Conservation (phyloP, 2,888 invertebrate species). For the Trichogramma dendrolimi region DNA sequence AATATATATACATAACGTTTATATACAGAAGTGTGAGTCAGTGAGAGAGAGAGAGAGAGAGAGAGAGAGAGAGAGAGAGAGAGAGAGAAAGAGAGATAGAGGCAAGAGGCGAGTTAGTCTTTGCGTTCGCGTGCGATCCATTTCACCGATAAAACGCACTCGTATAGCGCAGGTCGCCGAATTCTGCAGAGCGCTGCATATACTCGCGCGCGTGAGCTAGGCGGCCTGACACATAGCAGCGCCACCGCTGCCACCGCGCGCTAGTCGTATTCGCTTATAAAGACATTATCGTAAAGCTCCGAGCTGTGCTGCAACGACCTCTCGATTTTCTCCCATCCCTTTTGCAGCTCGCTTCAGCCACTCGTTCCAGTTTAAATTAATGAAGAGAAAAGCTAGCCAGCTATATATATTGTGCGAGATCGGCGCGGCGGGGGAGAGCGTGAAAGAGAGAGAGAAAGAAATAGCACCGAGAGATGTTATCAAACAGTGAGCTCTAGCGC, state of each 20-base stretch:
- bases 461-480: conserved; percentile 1
- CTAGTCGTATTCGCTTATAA: conserved; percentile 18
- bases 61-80: not conserved
- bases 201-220: not conserved
- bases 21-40: too few relatives aligned
- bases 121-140: conserved; percentile 24
- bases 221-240: conserved; percentile 19
- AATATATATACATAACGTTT: too few relatives aligned
- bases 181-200: too few relatives aligned
- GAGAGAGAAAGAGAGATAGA: conserved; percentile 13
- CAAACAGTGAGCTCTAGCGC: not conserved
- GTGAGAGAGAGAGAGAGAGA: not conserved
- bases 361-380: conserved; percentile 20
- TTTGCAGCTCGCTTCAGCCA: not conserved
- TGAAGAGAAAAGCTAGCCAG: conserved; percentile 9
- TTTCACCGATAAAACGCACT: conserved; percentile 27
- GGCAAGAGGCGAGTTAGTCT: conserved; percentile 17
- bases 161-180: conserved; percentile 9
- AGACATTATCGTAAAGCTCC: conserved; percentile 28
- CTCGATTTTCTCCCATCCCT: conserved; percentile 8
- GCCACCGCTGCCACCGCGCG: too few relatives aligned
- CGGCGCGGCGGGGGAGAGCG: not conserved
- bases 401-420: not conserved
- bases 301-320: not conserved
- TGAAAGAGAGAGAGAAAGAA: not conserved